Base-by-base conservation (phyloP, 2,888 invertebrate genomes). In the Brenthis daphne region DNA sequence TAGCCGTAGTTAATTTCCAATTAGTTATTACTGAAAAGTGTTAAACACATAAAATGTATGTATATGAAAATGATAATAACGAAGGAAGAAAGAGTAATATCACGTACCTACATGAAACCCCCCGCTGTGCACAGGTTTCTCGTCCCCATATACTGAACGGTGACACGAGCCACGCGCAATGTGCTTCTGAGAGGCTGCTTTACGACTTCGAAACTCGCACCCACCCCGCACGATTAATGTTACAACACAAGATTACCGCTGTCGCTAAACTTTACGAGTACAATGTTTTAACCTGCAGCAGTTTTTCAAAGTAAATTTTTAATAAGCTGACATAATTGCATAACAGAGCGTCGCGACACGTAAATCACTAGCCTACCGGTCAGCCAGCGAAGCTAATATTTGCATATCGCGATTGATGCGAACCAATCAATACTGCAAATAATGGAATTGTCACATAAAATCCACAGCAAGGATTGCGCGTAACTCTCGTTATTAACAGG, bases 341-440 rank as follows among this genome's bases (percentile, higher is more conserved):
- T 88, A 87, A 88, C 87, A 83, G 84, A 83, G 84, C 81, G 82
- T 84, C 84, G 86, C 86, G 83, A 85, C 85, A 85, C 85, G 87
- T 87, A 87, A 87, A 89, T 87, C 88, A 88, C 82, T 76, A 79
- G 81, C 77, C 80, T 75, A 79, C 82, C 84, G 86, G 85, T 84
- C 87, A 85, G 80, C 83, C 86, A 79, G 82, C 82, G 81, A 79
- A 76, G 86, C 90, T 87, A 92, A 92, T 92, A 92, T 92, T 92
- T 92, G 90, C 90, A 89, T 89, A 89, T 88, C 88, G 85, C 88
- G 89, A 92, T 91, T 91, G 90, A 92, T 91, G 87, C 87, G 80
- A 85, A 82, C 86, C 90, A 92, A 92, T 92, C 92, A 91, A 90
- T 91, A 88, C 86, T 84, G 89, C 89, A 92, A 92, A 92, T 91